Evolutionary conservation across 2,888 invertebrate species (phyloP).

Genomic region (Plagodis pulveraria): DNA sequence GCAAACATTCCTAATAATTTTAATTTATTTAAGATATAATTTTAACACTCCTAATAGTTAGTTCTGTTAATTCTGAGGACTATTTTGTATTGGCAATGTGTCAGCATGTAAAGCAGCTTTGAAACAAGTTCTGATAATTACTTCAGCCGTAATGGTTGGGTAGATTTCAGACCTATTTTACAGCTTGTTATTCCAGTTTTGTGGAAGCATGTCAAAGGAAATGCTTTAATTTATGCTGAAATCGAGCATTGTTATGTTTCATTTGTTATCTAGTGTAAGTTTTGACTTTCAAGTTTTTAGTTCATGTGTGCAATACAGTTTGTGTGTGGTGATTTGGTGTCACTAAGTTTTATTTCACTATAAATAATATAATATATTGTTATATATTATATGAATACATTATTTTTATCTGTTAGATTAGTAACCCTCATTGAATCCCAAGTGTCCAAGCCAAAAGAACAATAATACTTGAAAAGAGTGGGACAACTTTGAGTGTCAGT

Average conservation of each 20-base stretch:
- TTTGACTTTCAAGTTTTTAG: constrained; percentile 4
- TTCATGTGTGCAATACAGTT: constrained; percentile 11
- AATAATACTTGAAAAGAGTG: too few species aligned
- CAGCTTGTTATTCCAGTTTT: constrained; percentile 7
- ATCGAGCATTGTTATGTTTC: constrained; percentile 16
- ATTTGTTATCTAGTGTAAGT: constrained; percentile 11
- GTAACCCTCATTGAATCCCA: too few species aligned
- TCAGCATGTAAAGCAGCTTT: neutral
- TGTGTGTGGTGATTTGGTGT: constrained; percentile 11
- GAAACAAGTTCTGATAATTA: neutral
- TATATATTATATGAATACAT: too few species aligned
- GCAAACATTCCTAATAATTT: constrained; percentile 26
- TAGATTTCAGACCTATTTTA: constrained; percentile 3
- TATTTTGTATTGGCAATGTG: too few species aligned
- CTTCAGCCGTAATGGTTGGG: constrained; percentile 7
- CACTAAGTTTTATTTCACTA: constrained; percentile 12
- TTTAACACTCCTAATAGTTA: too few species aligned
- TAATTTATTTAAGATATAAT: constrained; percentile 1
- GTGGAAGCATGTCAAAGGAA: constrained; percentile 6
- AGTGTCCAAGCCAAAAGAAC: too few species aligned
- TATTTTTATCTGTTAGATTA: too few species aligned
- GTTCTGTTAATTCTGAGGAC: too few species aligned
- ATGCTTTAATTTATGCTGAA: constrained; percentile 6
- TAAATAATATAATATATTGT: constrained; percentile 6
- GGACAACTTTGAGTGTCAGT: too few species aligned